Evolutionary conservation across 2,888 invertebrate species (phyloP).

Genomic region (Lordiphosa andalusiaca): DNA sequence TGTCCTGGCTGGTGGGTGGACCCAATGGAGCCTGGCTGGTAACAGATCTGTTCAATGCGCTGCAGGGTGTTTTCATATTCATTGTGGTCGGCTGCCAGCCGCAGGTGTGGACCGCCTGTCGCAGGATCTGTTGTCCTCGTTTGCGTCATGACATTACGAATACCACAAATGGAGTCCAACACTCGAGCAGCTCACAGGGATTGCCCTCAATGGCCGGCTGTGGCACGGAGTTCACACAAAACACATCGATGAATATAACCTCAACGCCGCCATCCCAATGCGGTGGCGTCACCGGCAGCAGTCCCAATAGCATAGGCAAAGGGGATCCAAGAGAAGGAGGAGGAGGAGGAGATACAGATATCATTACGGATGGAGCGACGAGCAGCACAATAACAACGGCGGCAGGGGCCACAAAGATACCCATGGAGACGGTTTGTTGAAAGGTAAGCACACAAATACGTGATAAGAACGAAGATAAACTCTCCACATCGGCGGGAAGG

Average conservation of each 20-base stretch:
- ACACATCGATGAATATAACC: conserved; percentile 65
- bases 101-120: conserved; percentile 87
- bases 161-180: conserved; percentile 85
- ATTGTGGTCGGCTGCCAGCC: conserved; percentile 94
- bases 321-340: conserved; percentile 5
- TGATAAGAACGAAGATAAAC: conserved; percentile 4
- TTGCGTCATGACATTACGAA: conserved; percentile 82
- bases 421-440: conserved; percentile 80
- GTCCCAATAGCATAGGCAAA: conserved; percentile 2
- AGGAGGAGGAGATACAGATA: conserved; percentile 3
- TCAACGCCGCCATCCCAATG: conserved; percentile 33
- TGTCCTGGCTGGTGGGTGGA: conserved; percentile 91
- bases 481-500: too few species aligned
- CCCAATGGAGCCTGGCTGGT: conserved; percentile 91
- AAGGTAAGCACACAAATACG: conserved; percentile 62
- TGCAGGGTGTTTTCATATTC: conserved; percentile 94
- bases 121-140: conserved; percentile 84
- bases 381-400: too few species aligned
- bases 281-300: conserved; percentile 12
- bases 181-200: conserved; percentile 89
- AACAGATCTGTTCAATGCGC: conserved; percentile 91
- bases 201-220: conserved; percentile 86
- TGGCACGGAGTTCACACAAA: conserved; percentile 75
- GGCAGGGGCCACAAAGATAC: conserved; percentile 6
- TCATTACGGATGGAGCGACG: conserved; percentile 2